Conservation (phyloP, 2,888 invertebrate species). For the Melanophora roralis region DNA sequence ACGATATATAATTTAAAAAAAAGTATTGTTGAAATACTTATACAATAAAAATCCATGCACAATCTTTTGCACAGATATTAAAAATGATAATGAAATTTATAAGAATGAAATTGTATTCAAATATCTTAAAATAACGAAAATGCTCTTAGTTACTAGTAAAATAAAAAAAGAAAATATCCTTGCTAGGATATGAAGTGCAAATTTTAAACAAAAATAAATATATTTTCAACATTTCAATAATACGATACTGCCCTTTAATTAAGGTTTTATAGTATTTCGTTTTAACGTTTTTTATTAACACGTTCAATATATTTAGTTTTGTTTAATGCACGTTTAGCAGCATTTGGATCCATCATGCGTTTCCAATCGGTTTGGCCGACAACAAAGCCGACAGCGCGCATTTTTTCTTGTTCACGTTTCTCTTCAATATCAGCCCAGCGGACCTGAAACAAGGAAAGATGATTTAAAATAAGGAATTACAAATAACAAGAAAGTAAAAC, state of each 20-base stretch:
- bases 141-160: not conserved
- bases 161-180: not conserved
- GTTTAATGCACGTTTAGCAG: constrained; percentile 92
- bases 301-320: constrained; percentile 94
- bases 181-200: not conserved
- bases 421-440: constrained; percentile 99
- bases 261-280: not conserved
- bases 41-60: too few relatives aligned
- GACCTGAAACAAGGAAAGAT: constrained; percentile 81
- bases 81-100: too few relatives aligned
- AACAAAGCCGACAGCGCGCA: constrained; percentile 96
- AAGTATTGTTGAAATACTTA: too few relatives aligned
- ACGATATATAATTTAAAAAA: too few relatives aligned
- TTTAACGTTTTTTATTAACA: constrained; percentile 74
- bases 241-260: constrained; percentile 24
- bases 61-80: too few relatives aligned
- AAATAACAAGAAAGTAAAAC: too few relatives aligned
- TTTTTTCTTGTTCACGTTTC: constrained; percentile 91
- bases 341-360: constrained; percentile 94
- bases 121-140: not conserved
- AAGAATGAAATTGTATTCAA: too few relatives aligned
- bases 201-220: constrained; percentile 51
- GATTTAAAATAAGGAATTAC: too few relatives aligned
- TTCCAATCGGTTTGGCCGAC: constrained; percentile 98
- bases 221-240: constrained; percentile 49